A percentile compares a stretch with the other conserved stretches of the same genome.
Conservation (phyloP, 2,113 vertebrate genomes). For the Chamaetylas fuelleborni region DNA sequence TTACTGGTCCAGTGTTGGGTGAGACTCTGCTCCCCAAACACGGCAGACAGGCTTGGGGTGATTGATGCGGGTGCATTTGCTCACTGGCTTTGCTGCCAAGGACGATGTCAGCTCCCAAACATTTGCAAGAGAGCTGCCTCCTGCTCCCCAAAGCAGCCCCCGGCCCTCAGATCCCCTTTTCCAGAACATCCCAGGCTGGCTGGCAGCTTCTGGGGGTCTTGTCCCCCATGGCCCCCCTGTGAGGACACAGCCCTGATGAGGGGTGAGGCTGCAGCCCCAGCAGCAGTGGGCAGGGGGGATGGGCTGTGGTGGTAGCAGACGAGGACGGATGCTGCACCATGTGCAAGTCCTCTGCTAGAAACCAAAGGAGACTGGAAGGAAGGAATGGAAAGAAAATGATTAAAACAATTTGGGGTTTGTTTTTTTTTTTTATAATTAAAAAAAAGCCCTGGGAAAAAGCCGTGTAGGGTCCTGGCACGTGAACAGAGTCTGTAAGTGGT, state of each 20-base stretch:
- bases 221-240: not conserved
- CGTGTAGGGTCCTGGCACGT: conserved; percentile 26
- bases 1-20: not conserved
- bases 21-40: not conserved
- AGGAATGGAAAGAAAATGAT: conserved; percentile 56
- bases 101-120: conserved; percentile 40
- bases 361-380: conserved; percentile 24
- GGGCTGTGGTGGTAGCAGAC: rapidly evolving
- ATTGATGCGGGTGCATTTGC: not conserved
- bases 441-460: conserved; percentile 59
- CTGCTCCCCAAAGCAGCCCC: not conserved
- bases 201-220: not conserved
- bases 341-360: not conserved
- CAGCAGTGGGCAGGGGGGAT: not conserved
- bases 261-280: not conserved
- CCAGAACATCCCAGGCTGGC: not conserved
- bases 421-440: not conserved
- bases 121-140: not conserved
- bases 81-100: not conserved
- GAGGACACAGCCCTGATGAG: not conserved
- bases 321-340: not conserved
- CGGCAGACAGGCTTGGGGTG: not conserved
- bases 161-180: not conserved
- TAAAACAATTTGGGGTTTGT: not conserved
- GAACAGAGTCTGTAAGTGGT: conserved; percentile 47